Percentiles rank a stretch among this genome's conserved stretches.
These are phyloP conservation scores for Anolis carolinensis DNA, from an alignment of 2,113 vertebrate species.

Conservation along the genomic window DNA sequence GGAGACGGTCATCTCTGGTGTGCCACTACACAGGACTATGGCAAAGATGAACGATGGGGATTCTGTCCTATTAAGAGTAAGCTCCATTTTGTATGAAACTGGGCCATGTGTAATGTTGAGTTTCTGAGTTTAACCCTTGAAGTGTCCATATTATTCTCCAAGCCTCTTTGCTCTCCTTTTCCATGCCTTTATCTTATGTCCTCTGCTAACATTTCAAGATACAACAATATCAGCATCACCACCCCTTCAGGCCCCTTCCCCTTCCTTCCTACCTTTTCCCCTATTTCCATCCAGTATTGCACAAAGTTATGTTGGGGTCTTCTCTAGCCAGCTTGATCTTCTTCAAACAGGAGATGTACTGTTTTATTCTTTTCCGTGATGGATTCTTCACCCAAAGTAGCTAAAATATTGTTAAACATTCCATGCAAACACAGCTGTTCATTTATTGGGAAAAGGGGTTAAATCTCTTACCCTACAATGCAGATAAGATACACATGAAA, in stretches of 20 bases:
- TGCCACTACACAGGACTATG: slow-evolving; percentile 93
- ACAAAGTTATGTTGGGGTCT: background rate
- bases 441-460: no score
- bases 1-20: slow-evolving; percentile 97
- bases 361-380: background rate
- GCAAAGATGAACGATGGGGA: slow-evolving; percentile 93
- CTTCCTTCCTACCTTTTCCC: background rate
- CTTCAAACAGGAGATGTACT: background rate
- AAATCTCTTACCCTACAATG: background rate
- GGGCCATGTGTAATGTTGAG: no score
- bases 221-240: background rate
- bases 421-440: background rate
- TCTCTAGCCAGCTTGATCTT: background rate
- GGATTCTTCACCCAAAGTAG: background rate
- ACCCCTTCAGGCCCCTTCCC: background rate
- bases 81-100: background rate
- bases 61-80: slow-evolving; percentile 97
- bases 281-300: background rate
- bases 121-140: background rate
- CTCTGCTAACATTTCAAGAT: background rate
- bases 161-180: background rate
- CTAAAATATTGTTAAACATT: background rate
- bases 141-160: background rate
- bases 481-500: background rate
- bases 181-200: no score